phyloP scores from a whole-genome alignment of 2,888 invertebrate species.

The Junonia oenone region DNA sequence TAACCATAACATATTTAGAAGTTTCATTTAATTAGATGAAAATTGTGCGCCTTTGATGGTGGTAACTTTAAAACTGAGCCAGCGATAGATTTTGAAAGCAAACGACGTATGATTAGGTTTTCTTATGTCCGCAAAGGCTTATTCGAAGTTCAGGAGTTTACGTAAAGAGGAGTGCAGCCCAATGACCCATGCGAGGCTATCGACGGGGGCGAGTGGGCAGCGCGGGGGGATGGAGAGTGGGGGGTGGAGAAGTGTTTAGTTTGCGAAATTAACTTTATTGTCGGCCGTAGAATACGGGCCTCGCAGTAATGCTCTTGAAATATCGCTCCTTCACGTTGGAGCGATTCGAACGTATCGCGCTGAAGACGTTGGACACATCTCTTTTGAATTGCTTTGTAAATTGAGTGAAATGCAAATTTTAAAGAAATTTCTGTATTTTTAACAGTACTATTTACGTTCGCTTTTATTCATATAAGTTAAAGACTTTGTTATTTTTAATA shows the following conservation, averaged over 20 bases:
- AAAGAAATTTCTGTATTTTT: background rate
- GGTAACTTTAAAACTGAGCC: background rate
- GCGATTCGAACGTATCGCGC: constrained; percentile 21
- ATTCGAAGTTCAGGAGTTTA: constrained; percentile 21
- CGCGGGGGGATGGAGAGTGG: too few relatives aligned
- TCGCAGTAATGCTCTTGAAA: constrained; percentile 36
- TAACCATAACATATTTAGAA: background rate
- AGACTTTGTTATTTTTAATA: background rate
- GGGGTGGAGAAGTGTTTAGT: constrained; percentile 44
- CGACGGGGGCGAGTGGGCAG: constrained; percentile 6
- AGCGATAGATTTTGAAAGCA: constrained; percentile 5
- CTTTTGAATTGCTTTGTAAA: constrained; percentile 23
- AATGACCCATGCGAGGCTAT: constrained; percentile 25
- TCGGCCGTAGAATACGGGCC: constrained; percentile 34
- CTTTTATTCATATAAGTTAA: background rate
- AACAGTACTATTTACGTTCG: background rate
- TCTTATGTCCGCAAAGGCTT: constrained; percentile 27
- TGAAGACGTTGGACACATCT: constrained; percentile 20
- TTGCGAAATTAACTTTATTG: constrained; percentile 61
- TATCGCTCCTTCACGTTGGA: constrained; percentile 22
- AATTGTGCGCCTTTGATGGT: background rate
- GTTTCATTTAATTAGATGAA: constrained; percentile 4
- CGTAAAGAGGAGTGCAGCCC: constrained; percentile 24
- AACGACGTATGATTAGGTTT: constrained; percentile 23
- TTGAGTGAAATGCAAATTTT: constrained; percentile 6